phyloP scores from a whole-genome alignment of 2,888 invertebrate species.

The Gandaritis pyraliata region DNA sequence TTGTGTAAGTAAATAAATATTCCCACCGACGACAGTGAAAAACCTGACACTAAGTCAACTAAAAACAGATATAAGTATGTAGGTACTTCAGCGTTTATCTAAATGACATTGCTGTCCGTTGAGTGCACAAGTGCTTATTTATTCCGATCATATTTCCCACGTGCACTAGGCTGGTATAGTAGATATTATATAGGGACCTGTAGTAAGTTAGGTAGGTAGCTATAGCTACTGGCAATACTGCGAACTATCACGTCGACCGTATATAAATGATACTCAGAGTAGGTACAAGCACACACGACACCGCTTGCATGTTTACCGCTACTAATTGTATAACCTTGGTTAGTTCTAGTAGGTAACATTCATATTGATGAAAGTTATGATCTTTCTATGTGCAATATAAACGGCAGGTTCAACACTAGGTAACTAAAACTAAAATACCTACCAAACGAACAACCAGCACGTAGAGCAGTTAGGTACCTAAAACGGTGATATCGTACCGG shows the following conservation, averaged over 20 bases:
- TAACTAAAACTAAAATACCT: no score
- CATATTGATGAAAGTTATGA: conserved; percentile 2
- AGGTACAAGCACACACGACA: conserved; percentile 29
- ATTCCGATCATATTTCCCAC: conserved; percentile 71
- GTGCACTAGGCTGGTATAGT: conserved; percentile 53
- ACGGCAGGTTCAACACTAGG: neutral
- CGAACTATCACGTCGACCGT: conserved; percentile 23
- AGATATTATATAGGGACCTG: conserved; percentile 41
- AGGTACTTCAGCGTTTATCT: conserved; percentile 45
- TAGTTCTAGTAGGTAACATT: conserved; percentile 8
- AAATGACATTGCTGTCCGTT: conserved; percentile 49
- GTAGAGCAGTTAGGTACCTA: no score
- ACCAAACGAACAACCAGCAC: no score
- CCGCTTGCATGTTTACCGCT: conserved; percentile 44
- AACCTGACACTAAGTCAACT: no score
- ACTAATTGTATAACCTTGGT: conserved; percentile 41
- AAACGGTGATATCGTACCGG: no score
- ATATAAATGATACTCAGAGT: conserved; percentile 28
- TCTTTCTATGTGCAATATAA: conserved; percentile 5
- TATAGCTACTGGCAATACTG: conserved; percentile 7
- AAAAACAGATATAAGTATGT: no score
- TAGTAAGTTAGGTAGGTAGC: conserved; percentile 33
- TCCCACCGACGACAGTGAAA: no score
- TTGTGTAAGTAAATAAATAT: no score
- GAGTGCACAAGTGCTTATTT: conserved; percentile 55